Evolutionary conservation across 2,113 vertebrate genomes (phyloP), one percentile per base, ranked within the genome.

Genomic region (Mustela nigripes): DNA sequence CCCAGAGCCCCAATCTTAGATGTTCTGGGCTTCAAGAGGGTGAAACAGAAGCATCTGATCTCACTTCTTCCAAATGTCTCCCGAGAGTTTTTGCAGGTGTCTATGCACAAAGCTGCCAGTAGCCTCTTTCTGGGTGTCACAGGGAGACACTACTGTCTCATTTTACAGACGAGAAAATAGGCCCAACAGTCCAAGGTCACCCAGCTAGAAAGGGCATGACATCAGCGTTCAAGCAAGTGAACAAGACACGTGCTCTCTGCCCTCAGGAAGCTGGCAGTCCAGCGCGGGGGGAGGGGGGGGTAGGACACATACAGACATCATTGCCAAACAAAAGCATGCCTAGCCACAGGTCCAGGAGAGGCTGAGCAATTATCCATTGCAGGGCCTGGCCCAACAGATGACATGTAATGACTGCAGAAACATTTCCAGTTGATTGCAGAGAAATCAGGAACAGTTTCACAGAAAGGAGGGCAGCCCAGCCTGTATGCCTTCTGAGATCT

Each of bases 331-430:
- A 31, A 81, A 93, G 18, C 56, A 71, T 7, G 79, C 4, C 3
- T 36, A 39, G 22, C 79, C 39, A 5, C 14, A 11, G 76, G 84
- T 63, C 62, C 81, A 33, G 42, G 67, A 18, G 93, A 91, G 26
- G 42, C 33, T 2, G 1, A 0, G 5, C 5, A 19, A 56, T 53
- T 6, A n/a, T 45, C 11, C 12, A 63, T 26, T 2, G 36, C 14
- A 16, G 39, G 63, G 33, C 53, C 53, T 69, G 33, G 62, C 16
- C 60, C 53, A 60, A 45, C 1, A 10, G 39, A 7, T 5, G 39
- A 9, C 53, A 31, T 50, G 18, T 7, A 9, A 65, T 7, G 8
- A 63, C 12, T 26, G 4, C 6, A 16, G 58, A 76, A 39, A 22
- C 58, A 71, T 10, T n/a, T 69, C 18, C 31, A 5, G 11, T 31